A percentile compares a stretch with the other conserved stretches of the same genome.
Conservation (phyloP, 2,113 vertebrate genomes). For the Leptodactylus fuscus region DNA sequence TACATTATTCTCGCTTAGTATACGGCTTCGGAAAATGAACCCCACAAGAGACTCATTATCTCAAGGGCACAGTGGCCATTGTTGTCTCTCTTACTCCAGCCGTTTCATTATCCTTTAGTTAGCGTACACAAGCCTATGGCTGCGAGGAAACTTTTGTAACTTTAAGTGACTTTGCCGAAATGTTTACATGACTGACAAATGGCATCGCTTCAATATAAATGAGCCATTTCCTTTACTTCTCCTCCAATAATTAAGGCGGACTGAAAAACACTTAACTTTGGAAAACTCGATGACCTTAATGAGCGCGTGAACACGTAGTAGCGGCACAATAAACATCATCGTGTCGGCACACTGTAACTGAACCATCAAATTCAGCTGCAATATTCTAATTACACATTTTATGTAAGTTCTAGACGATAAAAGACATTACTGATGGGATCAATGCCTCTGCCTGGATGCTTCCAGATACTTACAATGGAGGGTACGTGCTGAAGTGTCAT, state of each 20-base stretch:
- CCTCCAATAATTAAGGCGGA: neutral
- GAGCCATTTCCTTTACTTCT: neutral
- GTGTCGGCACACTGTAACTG: neutral
- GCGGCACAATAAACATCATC: neutral
- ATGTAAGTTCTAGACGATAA: neutral
- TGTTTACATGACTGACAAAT: slow-evolving; percentile 24
- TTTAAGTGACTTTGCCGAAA: slow-evolving; percentile 30
- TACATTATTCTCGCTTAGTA: slow-evolving; percentile 20
- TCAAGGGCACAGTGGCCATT: slow-evolving; percentile 42
- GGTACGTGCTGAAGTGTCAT: neutral
- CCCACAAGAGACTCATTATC: slow-evolving; percentile 36
- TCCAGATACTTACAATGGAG: neutral
- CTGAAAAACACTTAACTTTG: slow-evolving; percentile 11
- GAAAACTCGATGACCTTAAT: neutral
- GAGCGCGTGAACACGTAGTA: neutral
- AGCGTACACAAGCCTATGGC: neutral
- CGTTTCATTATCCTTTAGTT: neutral
- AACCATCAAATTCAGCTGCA: neutral
- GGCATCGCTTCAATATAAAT: slow-evolving; percentile 9
- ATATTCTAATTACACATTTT: neutral
- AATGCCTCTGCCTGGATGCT: neutral
- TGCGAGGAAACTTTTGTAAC: slow-evolving; percentile 13
- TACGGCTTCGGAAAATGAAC: neutral
- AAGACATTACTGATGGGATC: neutral
- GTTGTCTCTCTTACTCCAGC: neutral